These are phyloP conservation scores for Rhagoletis pomonella DNA, from an alignment of 1,140 invertebrate genomes.

Conservation along the genomic window DNA sequence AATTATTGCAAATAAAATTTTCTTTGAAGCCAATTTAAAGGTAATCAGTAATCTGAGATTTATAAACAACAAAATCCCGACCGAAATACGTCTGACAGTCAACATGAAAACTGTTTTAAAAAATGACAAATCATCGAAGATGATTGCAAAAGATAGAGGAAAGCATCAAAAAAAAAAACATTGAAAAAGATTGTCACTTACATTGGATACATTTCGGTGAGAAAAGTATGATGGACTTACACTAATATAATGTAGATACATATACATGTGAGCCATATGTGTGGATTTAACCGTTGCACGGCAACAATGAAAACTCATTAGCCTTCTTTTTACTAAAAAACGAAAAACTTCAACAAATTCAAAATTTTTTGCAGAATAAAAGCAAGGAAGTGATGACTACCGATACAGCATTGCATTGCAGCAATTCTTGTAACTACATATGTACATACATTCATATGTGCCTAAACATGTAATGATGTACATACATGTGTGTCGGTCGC, in stretches of 20 bases:
- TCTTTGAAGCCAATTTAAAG: slow-evolving; percentile 34
- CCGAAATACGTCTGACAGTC: slow-evolving; percentile 32
- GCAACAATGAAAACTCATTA: slow-evolving; percentile 43
- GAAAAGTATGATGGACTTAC: slow-evolving; percentile 3
- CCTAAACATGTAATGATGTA: too few relatives aligned
- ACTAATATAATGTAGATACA: neutral
- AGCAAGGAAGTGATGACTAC: slow-evolving; percentile 25
- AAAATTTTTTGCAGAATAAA: neutral
- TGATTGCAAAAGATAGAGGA: slow-evolving; percentile 44
- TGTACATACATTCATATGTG: neutral
- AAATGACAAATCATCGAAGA: slow-evolving; percentile 49
- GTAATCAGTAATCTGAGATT: slow-evolving; percentile 28
- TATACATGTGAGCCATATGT: too few relatives aligned
- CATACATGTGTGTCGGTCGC: neutral
- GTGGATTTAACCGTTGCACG: neutral
- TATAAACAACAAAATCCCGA: slow-evolving; percentile 28
- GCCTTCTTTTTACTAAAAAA: slow-evolving; percentile 27
- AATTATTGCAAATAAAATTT: slow-evolving; percentile 35
- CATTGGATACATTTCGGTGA: neutral
- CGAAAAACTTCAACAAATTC: slow-evolving; percentile 9
- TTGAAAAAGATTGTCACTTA: neutral
- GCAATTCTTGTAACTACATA: neutral
- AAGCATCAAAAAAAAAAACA: neutral
- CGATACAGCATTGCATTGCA: neutral
- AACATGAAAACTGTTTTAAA: slow-evolving; percentile 50